These are phyloP conservation scores for Sandelia bainsii DNA, from an alignment of 2,797 vertebrate species.

Conservation along the genomic window DNA sequence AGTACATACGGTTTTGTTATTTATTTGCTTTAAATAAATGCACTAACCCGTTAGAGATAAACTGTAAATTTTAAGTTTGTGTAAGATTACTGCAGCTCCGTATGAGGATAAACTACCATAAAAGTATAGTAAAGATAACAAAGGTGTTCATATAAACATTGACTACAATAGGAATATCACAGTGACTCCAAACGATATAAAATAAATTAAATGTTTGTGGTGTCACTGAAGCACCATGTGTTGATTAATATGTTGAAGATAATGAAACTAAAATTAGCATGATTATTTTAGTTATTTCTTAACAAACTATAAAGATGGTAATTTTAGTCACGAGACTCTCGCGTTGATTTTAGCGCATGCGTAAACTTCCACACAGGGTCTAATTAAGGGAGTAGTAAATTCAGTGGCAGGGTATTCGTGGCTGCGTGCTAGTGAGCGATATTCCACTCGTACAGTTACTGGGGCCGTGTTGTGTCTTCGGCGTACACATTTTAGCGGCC, in stretches of 20 bases:
- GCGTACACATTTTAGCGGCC: constrained; percentile 70
- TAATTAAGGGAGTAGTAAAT: constrained; percentile 57
- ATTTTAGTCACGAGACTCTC: constrained; percentile 44
- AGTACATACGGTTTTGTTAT: background rate
- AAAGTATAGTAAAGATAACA: background rate
- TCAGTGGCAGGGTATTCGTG: constrained; percentile 27
- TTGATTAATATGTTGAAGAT: background rate
- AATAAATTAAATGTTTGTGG: background rate
- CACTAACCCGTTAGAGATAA: too few species aligned
- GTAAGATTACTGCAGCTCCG: background rate
- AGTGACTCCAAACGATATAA: background rate
- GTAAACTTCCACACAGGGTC: constrained; percentile 14
- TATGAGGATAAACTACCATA: background rate
- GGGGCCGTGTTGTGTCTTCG: constrained; percentile 32
- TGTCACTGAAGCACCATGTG: background rate
- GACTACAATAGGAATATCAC: background rate
- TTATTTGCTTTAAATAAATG: background rate
- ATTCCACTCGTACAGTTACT: constrained; percentile 32
- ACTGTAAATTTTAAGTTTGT: background rate
- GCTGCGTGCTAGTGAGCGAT: constrained; percentile 51
- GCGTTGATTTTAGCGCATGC: constrained; percentile 66
- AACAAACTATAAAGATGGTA: background rate
- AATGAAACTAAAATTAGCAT: background rate
- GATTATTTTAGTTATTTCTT: background rate
- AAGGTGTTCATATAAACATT: background rate